These are phyloP conservation scores for Digitonthophagus gazella DNA, from an alignment of 2,888 invertebrate genomes.

Conservation along the genomic window DNA sequence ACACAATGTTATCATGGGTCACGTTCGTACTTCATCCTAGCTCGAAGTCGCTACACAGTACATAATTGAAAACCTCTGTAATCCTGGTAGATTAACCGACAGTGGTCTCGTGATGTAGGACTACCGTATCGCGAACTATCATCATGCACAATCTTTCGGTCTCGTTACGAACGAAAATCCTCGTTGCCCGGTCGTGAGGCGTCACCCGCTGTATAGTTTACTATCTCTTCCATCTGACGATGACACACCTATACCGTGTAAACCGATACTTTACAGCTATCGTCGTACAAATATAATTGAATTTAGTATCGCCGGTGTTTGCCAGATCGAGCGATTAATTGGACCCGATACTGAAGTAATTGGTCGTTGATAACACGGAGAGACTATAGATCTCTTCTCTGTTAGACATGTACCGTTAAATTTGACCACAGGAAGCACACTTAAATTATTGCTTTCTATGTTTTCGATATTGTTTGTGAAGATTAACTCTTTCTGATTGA, in stretches of 20 bases:
- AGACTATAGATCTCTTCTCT: neutral
- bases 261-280: neutral
- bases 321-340: neutral
- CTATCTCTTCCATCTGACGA: neutral
- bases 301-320: neutral
- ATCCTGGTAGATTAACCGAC: constrained; percentile 1
- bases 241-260: neutral
- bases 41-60: neutral
- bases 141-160: neutral
- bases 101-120: constrained; percentile 1
- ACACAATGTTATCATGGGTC: neutral
- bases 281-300: neutral
- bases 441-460: neutral
- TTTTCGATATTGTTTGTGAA: neutral
- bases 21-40: neutral
- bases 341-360: neutral
- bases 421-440: neutral
- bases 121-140: constrained; percentile 11
- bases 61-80: neutral
- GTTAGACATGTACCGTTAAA: neutral
- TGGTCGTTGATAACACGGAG: neutral
- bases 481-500: neutral
- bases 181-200: neutral
- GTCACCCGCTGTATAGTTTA: neutral
- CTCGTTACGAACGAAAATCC: neutral